Percentiles rank a stretch among this genome's conserved stretches.
These are phyloP conservation scores for Tetramorium bicarinatum DNA, from an alignment of 2,888 invertebrate genomes.

Conservation along the genomic window DNA sequence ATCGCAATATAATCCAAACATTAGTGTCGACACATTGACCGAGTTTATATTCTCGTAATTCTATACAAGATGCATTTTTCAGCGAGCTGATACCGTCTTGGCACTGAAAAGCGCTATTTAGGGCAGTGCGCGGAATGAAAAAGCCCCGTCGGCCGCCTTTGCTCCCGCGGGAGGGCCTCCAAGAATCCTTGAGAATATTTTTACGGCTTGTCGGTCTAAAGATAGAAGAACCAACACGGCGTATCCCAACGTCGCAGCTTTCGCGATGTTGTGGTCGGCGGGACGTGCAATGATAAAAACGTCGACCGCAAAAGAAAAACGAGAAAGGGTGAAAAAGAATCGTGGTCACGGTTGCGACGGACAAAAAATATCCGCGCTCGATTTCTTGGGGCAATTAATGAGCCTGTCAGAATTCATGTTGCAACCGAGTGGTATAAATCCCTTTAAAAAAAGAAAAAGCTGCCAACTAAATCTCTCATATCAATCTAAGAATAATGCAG, in stretches of 20 bases:
- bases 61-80: slow-evolving; percentile 50
- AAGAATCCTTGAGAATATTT: slow-evolving; percentile 76
- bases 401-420: not conserved
- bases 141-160: slow-evolving; percentile 63
- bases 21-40: slow-evolving; percentile 38
- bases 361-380: slow-evolving; percentile 10
- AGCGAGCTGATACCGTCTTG: slow-evolving; percentile 28
- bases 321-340: slow-evolving; percentile 16
- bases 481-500: not conserved
- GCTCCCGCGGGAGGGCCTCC: slow-evolving; percentile 64
- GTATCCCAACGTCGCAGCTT: slow-evolving; percentile 9
- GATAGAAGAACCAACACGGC: slow-evolving; percentile 67
- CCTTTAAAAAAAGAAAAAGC: not conserved
- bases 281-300: slow-evolving; percentile 40
- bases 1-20: not conserved
- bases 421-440: not conserved
- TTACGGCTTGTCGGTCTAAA: slow-evolving; percentile 70
- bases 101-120: slow-evolving; percentile 60
- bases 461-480: not conserved
- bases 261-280: slow-evolving; percentile 29
- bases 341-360: slow-evolving; percentile 21
- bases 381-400: slow-evolving; percentile 29
- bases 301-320: slow-evolving; percentile 37
- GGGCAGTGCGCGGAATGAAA: slow-evolving; percentile 63
- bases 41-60: slow-evolving; percentile 51